phyloP scores from a whole-genome alignment of 2,113 vertebrate genomes.

The Gavialis gangeticus region DNA sequence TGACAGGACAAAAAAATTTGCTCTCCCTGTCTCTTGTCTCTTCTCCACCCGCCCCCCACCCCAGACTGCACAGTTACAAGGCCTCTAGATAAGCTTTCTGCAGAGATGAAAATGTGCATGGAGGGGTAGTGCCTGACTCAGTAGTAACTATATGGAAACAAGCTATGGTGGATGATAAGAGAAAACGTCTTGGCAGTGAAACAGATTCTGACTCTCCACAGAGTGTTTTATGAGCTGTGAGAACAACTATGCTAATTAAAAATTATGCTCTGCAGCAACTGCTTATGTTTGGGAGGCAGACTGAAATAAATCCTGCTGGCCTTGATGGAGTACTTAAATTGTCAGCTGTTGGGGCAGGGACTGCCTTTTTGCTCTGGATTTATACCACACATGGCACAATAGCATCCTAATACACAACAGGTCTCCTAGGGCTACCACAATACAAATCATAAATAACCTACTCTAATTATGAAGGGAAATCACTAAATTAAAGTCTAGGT shows the following conservation, averaged over 20 bases:
- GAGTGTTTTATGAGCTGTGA: conserved; percentile 47
- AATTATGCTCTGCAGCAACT: conserved; percentile 7
- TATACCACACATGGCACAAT: background rate
- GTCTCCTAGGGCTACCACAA: background rate
- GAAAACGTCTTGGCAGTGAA: conserved; percentile 40
- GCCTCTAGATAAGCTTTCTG: background rate
- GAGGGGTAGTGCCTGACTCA: background rate
- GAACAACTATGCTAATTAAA: conserved; percentile 59
- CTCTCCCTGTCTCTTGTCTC: background rate
- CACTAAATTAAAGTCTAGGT: background rate
- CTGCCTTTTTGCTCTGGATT: background rate
- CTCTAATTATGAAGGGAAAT: background rate
- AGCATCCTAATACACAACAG: conserved; percentile 22
- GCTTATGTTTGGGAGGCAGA: conserved; percentile 8
- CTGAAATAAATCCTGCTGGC: background rate
- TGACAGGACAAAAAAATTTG: background rate
- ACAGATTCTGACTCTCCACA: conserved; percentile 1
- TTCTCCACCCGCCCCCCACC: background rate
- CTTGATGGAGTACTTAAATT: background rate
- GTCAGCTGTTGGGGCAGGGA: conserved; percentile 35
- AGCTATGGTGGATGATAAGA: background rate
- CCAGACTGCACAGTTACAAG: background rate
- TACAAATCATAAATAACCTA: background rate
- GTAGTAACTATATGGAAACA: conserved; percentile 49
- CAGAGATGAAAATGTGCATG: background rate